Conservation (phyloP, 2,888 invertebrate genomes). For the Ophonus ardosiacus region DNA sequence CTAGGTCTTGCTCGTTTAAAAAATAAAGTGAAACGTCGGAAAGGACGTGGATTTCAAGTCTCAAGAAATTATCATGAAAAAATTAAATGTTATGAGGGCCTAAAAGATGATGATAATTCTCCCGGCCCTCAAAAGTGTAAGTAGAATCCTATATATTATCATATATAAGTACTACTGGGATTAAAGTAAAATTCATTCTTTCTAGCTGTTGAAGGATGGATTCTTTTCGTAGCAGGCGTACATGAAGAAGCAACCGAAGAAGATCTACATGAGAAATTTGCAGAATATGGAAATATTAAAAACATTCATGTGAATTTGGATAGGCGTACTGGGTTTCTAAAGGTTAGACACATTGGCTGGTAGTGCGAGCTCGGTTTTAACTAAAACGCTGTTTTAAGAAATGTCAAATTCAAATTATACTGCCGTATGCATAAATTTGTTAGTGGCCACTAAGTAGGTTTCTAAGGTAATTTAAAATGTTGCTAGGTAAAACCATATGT, state of each 20-base stretch:
- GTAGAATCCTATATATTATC: background rate
- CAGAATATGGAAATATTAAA: slow-evolving; percentile 98
- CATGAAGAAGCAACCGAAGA: slow-evolving; percentile 99
- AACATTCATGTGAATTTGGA: slow-evolving; percentile 98
- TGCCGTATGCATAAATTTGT: no score
- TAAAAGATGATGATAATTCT: slow-evolving; percentile 76
- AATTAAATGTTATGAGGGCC: slow-evolving; percentile 82
- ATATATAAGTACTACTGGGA: no score
- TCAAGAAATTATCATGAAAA: slow-evolving; percentile 77
- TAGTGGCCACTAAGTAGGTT: no score
- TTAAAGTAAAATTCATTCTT: background rate
- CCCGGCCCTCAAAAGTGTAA: slow-evolving; percentile 70
- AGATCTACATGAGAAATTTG: slow-evolving; percentile 97
- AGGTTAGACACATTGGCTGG: no score
- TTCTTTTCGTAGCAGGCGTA: slow-evolving; percentile 97
- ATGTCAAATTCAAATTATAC: no score
- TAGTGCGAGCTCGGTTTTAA: no score
- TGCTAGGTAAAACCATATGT: no score
- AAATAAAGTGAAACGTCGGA: slow-evolving; percentile 95
- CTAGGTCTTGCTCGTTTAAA: slow-evolving; percentile 81
- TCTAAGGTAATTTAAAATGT: no score
- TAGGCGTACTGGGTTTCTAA: slow-evolving; percentile 97
- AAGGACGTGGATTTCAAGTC: slow-evolving; percentile 94
- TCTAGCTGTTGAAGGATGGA: slow-evolving; percentile 96
- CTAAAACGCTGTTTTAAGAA: no score